phyloP scores from a whole-genome alignment of 2,113 vertebrate genomes.

The chimpanzee (Pan troglodytes) region NHGRI_mPanTro3-v2.1_pri NC_086015.1:150680001-150680500 shows the following conservation, averaged over 20 bases:
- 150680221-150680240: neutral
- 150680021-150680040: slow-evolving; percentile 70
- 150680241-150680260: neutral
- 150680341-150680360: slow-evolving; percentile 25
- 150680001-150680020: slow-evolving; percentile 74
- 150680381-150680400: neutral
- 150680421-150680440: neutral
- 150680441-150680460: neutral
- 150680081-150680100: slow-evolving; percentile 57
- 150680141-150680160: slow-evolving; percentile 30
- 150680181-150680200: neutral
- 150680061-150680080: slow-evolving; percentile 38
- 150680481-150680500: neutral
- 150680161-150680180: neutral
- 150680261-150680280: neutral
- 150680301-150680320: neutral
- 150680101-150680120: slow-evolving; percentile 58
- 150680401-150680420: slow-evolving; percentile 8
- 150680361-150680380: neutral
- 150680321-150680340: slow-evolving; percentile 75
- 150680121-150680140: slow-evolving; percentile 17
- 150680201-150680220: neutral
- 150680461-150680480: slow-evolving; percentile 8
- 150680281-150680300: neutral
- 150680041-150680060: slow-evolving; percentile 78